Base-by-base conservation (phyloP, 1,140 invertebrate species). In the Diachasma alloeum region DNA sequence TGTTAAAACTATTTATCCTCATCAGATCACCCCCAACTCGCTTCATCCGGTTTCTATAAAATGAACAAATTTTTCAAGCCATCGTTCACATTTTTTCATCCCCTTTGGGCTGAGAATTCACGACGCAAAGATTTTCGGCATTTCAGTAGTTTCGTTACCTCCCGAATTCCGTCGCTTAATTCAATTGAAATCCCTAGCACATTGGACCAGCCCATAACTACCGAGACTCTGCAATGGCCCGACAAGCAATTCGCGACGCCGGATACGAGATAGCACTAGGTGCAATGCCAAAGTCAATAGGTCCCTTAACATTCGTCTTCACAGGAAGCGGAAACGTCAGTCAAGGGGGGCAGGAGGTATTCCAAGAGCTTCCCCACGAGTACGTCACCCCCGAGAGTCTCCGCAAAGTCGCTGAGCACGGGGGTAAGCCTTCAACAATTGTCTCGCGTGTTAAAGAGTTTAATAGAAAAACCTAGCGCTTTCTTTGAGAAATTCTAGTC, bases 121-220 rank as follows among this genome's bases (percentile, higher is more conserved):
- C 1, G 44, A 11, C 10, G n/a, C 44, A n/a, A 31, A n/a, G n/a
- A 31, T 31, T 31, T 31, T 31, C 31, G n/a, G n/a, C n/a, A n/a
- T n/a, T n/a, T n/a, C n/a, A n/a, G n/a, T n/a, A n/a, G n/a, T n/a
- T n/a, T n/a, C n/a, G n/a, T n/a, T n/a, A n/a, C n/a, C n/a, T n/a
- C n/a, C n/a, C n/a, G n/a, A n/a, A n/a, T n/a, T n/a, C n/a, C n/a
- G n/a, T n/a, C n/a, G n/a, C n/a, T n/a, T n/a, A n/a, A 31, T 31
- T 31, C 31, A 31, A 31, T 72, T 72, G 44, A 69, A 37, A 42
- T 68, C 44, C 17, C 10, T 68, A 96, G 95, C 97, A 99, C 85
- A 97, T 99, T 79, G 98, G 98, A 8, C 96, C 97, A 15, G 97
- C 98, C 0, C 99, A 99, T 84, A 99, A 99, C 87, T 99, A 99